Evolutionary conservation across 2,888 invertebrate species (phyloP).

Genomic region (Tetropium fuscum): DNA sequence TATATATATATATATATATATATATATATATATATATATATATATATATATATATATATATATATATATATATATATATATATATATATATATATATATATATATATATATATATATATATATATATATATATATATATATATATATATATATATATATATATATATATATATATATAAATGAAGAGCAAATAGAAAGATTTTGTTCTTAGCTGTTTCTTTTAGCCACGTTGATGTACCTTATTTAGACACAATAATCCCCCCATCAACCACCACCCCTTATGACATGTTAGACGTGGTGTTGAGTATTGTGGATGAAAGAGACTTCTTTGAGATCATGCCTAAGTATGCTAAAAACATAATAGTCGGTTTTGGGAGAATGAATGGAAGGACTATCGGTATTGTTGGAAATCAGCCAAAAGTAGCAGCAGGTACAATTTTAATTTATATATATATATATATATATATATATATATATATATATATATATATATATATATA

Average conservation of each 20-base stretch:
- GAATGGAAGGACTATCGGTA: slow-evolving; percentile 75
- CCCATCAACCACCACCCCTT: slow-evolving; percentile 72
- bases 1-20: too few species aligned
- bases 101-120: too few species aligned
- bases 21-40: too few species aligned
- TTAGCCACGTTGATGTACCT: slow-evolving; percentile 70
- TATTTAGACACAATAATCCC: slow-evolving; percentile 74
- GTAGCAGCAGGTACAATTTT: slow-evolving; percentile 71
- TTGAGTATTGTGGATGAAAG: slow-evolving; percentile 71
- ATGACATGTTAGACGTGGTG: slow-evolving; percentile 75
- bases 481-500: too few species aligned
- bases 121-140: too few species aligned
- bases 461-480: too few species aligned
- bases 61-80: too few species aligned
- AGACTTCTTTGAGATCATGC: slow-evolving; percentile 77
- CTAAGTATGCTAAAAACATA: slow-evolving; percentile 75
- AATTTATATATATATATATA: not conserved
- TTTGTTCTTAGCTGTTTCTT: slow-evolving; percentile 23
- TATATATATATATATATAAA: too few species aligned
- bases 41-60: too few species aligned
- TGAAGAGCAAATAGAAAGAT: too few species aligned
- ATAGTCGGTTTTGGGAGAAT: slow-evolving; percentile 74
- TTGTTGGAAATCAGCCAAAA: slow-evolving; percentile 77
- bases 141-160: too few species aligned
- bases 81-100: too few species aligned